Evolutionary conservation across 2,888 invertebrate species (phyloP).

Genomic region (Carpatolechia fugitivella): DNA sequence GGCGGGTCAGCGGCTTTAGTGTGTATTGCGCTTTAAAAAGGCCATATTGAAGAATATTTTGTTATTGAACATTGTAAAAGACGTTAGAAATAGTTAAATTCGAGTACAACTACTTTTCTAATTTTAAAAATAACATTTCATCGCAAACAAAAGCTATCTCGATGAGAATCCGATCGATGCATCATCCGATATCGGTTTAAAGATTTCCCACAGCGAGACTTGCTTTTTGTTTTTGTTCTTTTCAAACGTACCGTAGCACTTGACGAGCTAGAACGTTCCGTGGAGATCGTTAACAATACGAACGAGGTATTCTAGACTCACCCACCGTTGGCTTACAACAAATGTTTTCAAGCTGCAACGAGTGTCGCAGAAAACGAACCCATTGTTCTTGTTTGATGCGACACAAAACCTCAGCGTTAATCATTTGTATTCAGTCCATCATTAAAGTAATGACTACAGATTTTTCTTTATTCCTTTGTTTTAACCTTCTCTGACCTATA

Average conservation of each 20-base stretch:
- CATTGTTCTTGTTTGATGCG: conserved; percentile 14
- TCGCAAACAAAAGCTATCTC: not conserved
- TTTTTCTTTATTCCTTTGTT: not conserved
- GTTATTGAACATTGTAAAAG: no score
- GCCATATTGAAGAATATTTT: no score
- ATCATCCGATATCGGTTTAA: conserved; percentile 19
- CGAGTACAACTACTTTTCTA: not conserved
- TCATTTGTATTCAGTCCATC: conserved; percentile 14
- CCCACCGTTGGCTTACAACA: conserved; percentile 14
- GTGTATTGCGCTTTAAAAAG: no score
- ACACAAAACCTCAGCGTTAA: conserved; percentile 10
- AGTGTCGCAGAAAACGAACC: conserved; percentile 13
- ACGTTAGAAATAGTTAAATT: not conserved
- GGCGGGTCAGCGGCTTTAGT: no score
- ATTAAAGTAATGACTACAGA: conserved; percentile 8
- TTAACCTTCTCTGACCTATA: not conserved
- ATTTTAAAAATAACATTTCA: not conserved
- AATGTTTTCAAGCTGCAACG: conserved; percentile 16
- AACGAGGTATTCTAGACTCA: conserved; percentile 26
- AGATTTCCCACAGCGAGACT: conserved; percentile 14
- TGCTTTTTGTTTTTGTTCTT: conserved; percentile 15
- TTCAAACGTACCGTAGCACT: conserved; percentile 19
- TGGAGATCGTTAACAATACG: conserved; percentile 24
- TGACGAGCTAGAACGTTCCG: conserved; percentile 9
- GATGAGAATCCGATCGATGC: not conserved